These are phyloP conservation scores for Anableps anableps DNA, from an alignment of 2,797 vertebrate genomes.

Conservation along the genomic window DNA sequence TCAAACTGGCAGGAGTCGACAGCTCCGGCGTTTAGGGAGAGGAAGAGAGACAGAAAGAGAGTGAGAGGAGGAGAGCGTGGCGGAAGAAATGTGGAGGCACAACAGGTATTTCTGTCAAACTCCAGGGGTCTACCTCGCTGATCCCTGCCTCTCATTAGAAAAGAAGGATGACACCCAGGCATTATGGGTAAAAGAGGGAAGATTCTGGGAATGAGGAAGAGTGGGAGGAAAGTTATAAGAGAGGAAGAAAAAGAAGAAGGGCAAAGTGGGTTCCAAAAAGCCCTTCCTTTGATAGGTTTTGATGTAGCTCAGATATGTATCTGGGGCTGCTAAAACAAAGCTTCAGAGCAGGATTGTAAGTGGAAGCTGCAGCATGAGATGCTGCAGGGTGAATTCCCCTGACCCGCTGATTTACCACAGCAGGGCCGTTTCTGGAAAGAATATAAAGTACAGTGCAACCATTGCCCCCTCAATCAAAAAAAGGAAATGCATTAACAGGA, in stretches of 20 bases:
- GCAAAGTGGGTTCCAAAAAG: slow-evolving; percentile 57
- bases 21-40: slow-evolving; percentile 75
- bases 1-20: slow-evolving; percentile 77
- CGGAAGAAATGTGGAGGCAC: slow-evolving; percentile 64
- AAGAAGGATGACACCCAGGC: slow-evolving; percentile 68
- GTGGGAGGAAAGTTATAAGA: slow-evolving; percentile 44
- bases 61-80: slow-evolving; percentile 23
- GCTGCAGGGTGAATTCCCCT: slow-evolving; percentile 54
- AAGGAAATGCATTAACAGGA: slow-evolving; percentile 30
- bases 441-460: slow-evolving; percentile 39
- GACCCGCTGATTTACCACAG: slow-evolving; percentile 48
- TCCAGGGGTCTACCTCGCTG: slow-evolving; percentile 65
- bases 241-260: slow-evolving; percentile 50
- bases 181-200: slow-evolving; percentile 47
- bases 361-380: slow-evolving; percentile 57
- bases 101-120: slow-evolving; percentile 78
- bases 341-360: slow-evolving; percentile 48
- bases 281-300: slow-evolving; percentile 61
- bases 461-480: slow-evolving; percentile 29
- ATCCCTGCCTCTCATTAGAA: slow-evolving; percentile 81
- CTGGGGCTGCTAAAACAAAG: slow-evolving; percentile 65
- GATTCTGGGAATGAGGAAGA: slow-evolving; percentile 55
- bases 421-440: slow-evolving; percentile 40
- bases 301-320: slow-evolving; percentile 57
- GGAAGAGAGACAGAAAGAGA: slow-evolving; percentile 33